Evolutionary conservation across 1,140 invertebrate genomes (phyloP).

Genomic region (Halyomorpha halys): DNA sequence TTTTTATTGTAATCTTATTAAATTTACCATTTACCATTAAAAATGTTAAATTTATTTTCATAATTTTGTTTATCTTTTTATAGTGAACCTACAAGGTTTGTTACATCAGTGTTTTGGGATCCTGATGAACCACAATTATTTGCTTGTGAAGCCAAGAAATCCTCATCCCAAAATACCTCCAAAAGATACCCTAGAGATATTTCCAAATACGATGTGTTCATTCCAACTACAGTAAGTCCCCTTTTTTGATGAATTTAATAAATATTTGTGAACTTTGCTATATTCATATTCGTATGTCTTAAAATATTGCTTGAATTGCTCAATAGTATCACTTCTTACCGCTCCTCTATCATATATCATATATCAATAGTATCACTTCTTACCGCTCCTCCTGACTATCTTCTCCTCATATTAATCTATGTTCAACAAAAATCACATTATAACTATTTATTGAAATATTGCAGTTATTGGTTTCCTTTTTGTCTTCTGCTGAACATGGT

Average conservation of each 20-base stretch:
- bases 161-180: background rate
- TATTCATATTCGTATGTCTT: too few species aligned
- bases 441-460: constrained; percentile 25
- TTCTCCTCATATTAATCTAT: too few species aligned
- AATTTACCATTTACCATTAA: too few species aligned
- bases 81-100: constrained; percentile 39
- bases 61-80: constrained; percentile 28
- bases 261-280: too few species aligned
- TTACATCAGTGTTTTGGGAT: constrained; percentile 44
- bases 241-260: too few species aligned
- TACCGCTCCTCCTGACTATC: too few species aligned
- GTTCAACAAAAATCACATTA: background rate
- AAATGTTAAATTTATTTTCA: background rate
- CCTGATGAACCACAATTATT: constrained; percentile 46
- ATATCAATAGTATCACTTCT: too few species aligned
- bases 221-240: background rate
- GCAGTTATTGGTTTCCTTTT: constrained; percentile 52
- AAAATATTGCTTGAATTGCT: too few species aligned
- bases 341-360: too few species aligned
- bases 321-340: too few species aligned
- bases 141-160: constrained; percentile 44
- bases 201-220: background rate
- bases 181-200: constrained; percentile 12
- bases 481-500: constrained; percentile 56
- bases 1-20: too few species aligned